A percentile compares a stretch with the other conserved stretches of the same genome.
Conservation (phyloP, 1,140 invertebrate genomes). For the Ladona fulva region DNA sequence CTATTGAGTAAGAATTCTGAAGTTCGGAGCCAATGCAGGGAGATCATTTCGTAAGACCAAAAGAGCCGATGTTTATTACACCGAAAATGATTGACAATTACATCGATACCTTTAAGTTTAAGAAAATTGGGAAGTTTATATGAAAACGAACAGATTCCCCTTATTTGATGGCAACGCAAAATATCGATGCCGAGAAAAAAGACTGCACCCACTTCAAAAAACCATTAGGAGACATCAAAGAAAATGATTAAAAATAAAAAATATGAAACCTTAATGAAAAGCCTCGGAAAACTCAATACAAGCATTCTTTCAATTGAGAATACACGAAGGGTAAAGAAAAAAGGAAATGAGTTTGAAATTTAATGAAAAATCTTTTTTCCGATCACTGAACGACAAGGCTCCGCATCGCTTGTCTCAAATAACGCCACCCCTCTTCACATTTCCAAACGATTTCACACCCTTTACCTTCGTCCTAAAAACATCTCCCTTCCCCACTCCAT, state of each 20-base stretch:
- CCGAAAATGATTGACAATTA: no score
- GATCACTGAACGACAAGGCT: not conserved
- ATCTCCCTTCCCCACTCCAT: not conserved
- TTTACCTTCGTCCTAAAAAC: not conserved
- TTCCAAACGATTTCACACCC: not conserved
- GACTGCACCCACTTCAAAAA: no score
- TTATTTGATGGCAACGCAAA: no score
- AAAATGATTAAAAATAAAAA: not conserved
- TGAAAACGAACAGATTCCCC: no score
- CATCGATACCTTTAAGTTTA: no score
- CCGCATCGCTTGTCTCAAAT: not conserved
- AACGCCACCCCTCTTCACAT: not conserved
- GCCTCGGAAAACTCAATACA: not conserved
- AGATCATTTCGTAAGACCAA: no score
- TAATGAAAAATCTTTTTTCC: slow-evolving; percentile 8
- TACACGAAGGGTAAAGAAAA: not conserved
- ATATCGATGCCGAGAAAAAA: no score
- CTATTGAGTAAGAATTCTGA: no score
- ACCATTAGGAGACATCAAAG: not conserved
- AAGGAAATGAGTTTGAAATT: slow-evolving; percentile 7
- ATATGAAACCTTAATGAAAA: not conserved
- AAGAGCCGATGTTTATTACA: no score
- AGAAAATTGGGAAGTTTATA: no score
- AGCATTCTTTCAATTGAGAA: not conserved
- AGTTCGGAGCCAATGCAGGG: no score